Evolutionary conservation across 2,797 vertebrate species (phyloP), one percentile per base, ranked within the genome.

Genomic region (Oryzias dopingdopingensis): DNA sequence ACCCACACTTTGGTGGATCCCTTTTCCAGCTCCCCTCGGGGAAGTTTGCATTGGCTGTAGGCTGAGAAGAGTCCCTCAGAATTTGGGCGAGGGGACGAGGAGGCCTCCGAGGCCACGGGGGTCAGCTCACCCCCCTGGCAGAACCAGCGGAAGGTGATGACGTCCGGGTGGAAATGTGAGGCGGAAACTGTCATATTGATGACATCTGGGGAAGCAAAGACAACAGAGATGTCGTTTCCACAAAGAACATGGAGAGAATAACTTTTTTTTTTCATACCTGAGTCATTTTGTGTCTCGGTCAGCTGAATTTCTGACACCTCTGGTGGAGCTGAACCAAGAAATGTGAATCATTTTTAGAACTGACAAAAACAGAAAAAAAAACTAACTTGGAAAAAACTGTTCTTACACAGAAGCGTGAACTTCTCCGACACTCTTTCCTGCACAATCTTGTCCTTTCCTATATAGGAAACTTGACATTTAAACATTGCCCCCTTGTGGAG

Each of bases 131-230:
- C 85, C 0, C 92, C 92, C 68, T 93, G 79, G 68, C 92, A 93
- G 82, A 93, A 93, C 92, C 92, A 93, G 47, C 92, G 92, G 77
- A 93, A 93, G 6, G 91, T 93, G 51, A 93, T 91, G 79, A 93
- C 52, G 0, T 92, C 92, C 0, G 92, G 92, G 67, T 93, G 91
- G 71, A 93, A 93, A 49, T 79, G 82, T 46, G 86, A 81, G 0
- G 92, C 92, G 32, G 45, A 60, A 0, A 88, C 86, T 0, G 89
- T 91, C 86, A 93, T 67, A 49, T 74, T 88, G 62, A 92, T 87
- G 22, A 90, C 53, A 23, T 90, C 91, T 92, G 79, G 29, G 55
- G 37, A 37, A 12, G 32, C 23, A 67, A 8, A 48, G 41, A 52
- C 15, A 16, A 18, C 4, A 55, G 2, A 4, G n/a, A 45, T 44